These are phyloP conservation scores for Platorchestia sp. DNA, from an alignment of 1,140 invertebrate genomes.

Conservation along the genomic window DNA sequence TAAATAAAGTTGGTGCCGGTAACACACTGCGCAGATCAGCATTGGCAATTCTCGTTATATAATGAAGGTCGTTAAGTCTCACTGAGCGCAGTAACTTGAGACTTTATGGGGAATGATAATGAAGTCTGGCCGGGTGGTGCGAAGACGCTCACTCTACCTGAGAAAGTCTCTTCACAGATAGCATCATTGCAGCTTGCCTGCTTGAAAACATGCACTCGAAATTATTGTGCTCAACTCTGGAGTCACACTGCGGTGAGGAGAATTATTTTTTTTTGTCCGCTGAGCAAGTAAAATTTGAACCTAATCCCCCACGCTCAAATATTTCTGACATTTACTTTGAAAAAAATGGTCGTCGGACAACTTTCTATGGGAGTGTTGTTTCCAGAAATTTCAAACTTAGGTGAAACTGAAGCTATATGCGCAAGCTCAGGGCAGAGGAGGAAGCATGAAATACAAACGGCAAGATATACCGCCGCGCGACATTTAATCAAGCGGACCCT, in stretches of 20 bases:
- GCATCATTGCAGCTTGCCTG: not conserved
- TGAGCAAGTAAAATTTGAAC: not conserved
- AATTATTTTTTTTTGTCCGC: not conserved
- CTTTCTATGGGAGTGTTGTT: too few relatives aligned
- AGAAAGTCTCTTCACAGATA: not conserved
- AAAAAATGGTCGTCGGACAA: too few relatives aligned
- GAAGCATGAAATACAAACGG: not conserved
- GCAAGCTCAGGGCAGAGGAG: not conserved
- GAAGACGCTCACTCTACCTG: not conserved
- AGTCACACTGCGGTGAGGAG: not conserved
- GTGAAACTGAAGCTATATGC: not conserved
- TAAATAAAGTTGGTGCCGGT: not conserved
- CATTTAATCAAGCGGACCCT: not conserved
- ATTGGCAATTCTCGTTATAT: not conserved
- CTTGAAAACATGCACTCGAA: not conserved
- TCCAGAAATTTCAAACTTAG: too few relatives aligned
- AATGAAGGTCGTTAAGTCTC: constrained; percentile 7
- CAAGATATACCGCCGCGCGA: not conserved
- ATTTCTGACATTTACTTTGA: not conserved
- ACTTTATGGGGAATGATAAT: not conserved
- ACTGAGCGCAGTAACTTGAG: not conserved
- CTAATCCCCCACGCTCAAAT: not conserved
- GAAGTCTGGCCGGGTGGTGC: not conserved
- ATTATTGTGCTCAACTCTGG: not conserved
- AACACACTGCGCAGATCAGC: not conserved